Evolutionary conservation across 2,888 invertebrate genomes (phyloP).

Genomic region (Villa cingulata): DNA sequence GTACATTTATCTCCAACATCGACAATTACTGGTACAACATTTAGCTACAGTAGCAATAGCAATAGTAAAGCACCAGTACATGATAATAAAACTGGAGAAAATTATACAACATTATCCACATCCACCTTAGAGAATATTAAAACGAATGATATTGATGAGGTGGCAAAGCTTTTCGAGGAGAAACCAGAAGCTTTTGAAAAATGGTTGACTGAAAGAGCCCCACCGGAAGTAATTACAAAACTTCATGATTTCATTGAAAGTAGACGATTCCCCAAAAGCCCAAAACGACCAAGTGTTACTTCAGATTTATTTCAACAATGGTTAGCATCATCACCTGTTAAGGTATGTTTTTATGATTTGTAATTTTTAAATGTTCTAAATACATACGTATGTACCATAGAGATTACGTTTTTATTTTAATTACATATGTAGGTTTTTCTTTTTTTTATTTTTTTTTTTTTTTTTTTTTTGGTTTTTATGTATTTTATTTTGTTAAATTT

Average conservation of each 20-base stretch:
- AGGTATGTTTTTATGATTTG: constrained; percentile 37
- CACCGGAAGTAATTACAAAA: constrained; percentile 47
- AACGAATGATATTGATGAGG: constrained; percentile 29
- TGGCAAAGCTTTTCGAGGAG: constrained; percentile 39
- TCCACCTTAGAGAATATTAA: neutral
- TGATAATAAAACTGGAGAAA: neutral
- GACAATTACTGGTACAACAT: neutral
- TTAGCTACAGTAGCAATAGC: no score
- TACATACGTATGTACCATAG: no score
- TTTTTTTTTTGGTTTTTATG: no score
- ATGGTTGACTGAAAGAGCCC: constrained; percentile 65
- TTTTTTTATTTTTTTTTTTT: no score
- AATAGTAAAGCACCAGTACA: constrained; percentile 1
- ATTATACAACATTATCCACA: neutral
- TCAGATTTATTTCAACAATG: constrained; percentile 76
- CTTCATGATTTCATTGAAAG: constrained; percentile 45
- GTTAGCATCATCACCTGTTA: constrained; percentile 64
- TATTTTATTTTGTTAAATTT: no score
- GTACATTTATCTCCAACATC: neutral
- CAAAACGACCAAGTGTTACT: constrained; percentile 59
- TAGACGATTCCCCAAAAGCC: constrained; percentile 37
- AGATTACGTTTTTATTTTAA: no score
- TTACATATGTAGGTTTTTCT: no score
- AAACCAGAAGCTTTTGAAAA: constrained; percentile 58
- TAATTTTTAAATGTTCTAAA: no score